A percentile compares a stretch with the other conserved stretches of the same genome.
Conservation (phyloP, 2,113 vertebrate genomes). For the Apodemus sylvaticus region DNA sequence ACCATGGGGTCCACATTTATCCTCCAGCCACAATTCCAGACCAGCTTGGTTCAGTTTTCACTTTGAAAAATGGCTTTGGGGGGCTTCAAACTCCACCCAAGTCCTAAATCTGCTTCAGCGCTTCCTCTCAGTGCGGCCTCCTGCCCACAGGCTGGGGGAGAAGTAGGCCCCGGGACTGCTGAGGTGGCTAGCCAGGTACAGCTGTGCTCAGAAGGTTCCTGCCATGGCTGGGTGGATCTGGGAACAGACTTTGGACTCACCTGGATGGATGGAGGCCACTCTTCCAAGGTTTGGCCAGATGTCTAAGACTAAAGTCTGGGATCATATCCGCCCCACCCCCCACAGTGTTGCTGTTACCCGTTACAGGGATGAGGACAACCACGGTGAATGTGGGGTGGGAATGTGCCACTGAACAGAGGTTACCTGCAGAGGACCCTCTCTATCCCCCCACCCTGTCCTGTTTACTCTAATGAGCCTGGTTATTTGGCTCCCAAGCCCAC, state of each 20-base stretch:
- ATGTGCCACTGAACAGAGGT: not conserved
- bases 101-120: constrained; percentile 72
- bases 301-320: not conserved
- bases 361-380: not conserved
- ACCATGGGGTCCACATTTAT: constrained; percentile 80
- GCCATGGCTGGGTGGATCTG: not conserved
- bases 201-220: not conserved
- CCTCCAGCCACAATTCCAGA: constrained; percentile 79
- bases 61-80: constrained; percentile 78
- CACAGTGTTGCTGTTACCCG: not conserved
- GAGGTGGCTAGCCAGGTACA: constrained; percentile 9
- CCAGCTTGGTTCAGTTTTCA: constrained; percentile 78
- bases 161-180: constrained; percentile 5
- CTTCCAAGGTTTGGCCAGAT: not conserved
- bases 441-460: not conserved
- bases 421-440: not conserved
- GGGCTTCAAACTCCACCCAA: constrained; percentile 73
- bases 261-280: not conserved
- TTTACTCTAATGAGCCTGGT: constrained; percentile 57
- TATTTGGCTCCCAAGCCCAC: constrained; percentile 72
- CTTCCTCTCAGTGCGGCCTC: constrained; percentile 47
- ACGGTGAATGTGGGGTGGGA: not conserved
- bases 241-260: not conserved
- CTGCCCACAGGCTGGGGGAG: not conserved
- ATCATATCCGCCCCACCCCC: not conserved